These are phyloP conservation scores for Forpus xanthops DNA, from an alignment of 2,797 vertebrate species.

Conservation along the genomic window DNA sequence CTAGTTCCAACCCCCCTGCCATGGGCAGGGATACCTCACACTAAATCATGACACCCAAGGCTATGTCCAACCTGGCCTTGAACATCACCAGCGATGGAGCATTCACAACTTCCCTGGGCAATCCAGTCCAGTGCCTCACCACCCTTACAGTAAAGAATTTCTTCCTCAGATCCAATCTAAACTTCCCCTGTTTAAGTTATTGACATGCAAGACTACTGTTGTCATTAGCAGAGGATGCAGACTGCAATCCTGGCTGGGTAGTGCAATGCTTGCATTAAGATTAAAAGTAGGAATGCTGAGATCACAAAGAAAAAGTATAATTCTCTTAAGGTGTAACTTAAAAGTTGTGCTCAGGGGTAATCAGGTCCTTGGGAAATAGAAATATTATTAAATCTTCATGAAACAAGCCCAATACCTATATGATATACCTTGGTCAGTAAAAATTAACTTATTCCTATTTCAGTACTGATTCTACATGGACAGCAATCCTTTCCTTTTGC, in stretches of 20 bases:
- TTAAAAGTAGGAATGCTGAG: neutral
- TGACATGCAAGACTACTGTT: fast-evolving
- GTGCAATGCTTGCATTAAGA: neutral
- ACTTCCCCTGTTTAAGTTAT: too few species aligned
- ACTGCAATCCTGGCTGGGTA: neutral
- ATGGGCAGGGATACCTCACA: too few species aligned
- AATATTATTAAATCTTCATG: neutral
- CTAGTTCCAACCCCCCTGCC: too few species aligned
- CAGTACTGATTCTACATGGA: neutral
- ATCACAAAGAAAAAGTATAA: neutral
- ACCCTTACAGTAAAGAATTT: too few species aligned
- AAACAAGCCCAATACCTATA: neutral
- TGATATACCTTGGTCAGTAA: neutral
- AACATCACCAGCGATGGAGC: too few species aligned
- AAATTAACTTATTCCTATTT: neutral
- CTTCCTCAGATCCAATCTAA: too few species aligned
- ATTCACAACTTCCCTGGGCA: too few species aligned
- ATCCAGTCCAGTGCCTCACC: too few species aligned
- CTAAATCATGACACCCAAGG: too few species aligned
- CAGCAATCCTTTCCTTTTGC: neutral
- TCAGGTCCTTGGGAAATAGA: neutral
- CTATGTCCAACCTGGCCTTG: too few species aligned
- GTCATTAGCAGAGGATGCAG: neutral
- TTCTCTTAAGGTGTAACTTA: neutral
- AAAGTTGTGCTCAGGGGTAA: neutral